These are phyloP conservation scores for Ophonus ardosiacus DNA, from an alignment of 2,888 invertebrate genomes.

Conservation along the genomic window DNA sequence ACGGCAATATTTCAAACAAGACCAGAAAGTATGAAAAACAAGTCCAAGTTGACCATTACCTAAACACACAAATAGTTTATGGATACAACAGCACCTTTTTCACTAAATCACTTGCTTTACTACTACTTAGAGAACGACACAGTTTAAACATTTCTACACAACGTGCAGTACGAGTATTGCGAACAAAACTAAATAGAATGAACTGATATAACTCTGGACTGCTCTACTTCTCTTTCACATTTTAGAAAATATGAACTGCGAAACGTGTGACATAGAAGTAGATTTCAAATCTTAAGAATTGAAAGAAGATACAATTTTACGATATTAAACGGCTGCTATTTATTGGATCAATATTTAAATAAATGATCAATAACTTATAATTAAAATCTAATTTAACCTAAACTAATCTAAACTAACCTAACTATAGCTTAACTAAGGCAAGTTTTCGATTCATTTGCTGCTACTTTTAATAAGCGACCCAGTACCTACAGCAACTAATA, in stretches of 20 bases:
- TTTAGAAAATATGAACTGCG: neutral
- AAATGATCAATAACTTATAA: too few relatives aligned
- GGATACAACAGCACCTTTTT: constrained; percentile 17
- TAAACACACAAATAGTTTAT: constrained; percentile 28
- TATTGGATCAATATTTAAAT: too few relatives aligned
- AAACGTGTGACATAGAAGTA: neutral
- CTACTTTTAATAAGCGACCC: too few relatives aligned
- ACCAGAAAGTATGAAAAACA: neutral
- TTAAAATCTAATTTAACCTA: too few relatives aligned
- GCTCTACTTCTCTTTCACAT: neutral
- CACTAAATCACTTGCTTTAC: constrained; percentile 7
- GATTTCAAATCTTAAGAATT: too few relatives aligned
- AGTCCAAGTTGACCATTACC: neutral
- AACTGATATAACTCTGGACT: neutral
- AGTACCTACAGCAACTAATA: too few relatives aligned
- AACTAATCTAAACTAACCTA: too few relatives aligned
- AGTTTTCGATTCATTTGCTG: too few relatives aligned
- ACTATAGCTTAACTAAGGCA: too few relatives aligned
- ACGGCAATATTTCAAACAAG: neutral
- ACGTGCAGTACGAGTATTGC: neutral
- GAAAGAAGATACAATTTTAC: too few relatives aligned
- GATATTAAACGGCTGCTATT: too few relatives aligned
- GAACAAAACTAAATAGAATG: constrained; percentile 9
- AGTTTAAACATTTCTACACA: constrained; percentile 24
- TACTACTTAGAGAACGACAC: constrained; percentile 4